phyloP scores from a whole-genome alignment of 2,797 vertebrate genomes.

The Loris lydekkerianus region DNA sequence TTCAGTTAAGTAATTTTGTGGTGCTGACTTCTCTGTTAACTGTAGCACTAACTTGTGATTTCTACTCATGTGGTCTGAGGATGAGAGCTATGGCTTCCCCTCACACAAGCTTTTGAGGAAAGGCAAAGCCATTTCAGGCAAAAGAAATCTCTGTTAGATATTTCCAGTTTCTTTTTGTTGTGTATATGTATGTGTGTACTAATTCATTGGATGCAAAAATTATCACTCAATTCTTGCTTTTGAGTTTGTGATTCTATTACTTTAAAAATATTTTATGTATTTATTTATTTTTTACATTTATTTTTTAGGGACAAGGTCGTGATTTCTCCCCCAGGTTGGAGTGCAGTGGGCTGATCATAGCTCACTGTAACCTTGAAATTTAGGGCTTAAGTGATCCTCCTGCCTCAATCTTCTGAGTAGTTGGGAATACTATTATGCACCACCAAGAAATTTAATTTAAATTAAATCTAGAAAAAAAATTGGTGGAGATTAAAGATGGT shows the following conservation, averaged over 20 bases:
- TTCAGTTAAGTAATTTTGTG: conserved; percentile 80
- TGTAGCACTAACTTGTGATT: conserved; percentile 53
- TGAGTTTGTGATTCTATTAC: not conserved
- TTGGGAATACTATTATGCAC: no score
- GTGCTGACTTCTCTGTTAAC: not conserved
- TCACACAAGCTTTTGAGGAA: conserved; percentile 75
- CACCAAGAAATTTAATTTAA: no score
- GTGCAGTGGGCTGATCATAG: no score
- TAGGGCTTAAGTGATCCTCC: no score
- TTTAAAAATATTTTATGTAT: not conserved
- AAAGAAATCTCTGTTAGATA: not conserved
- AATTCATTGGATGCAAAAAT: not conserved
- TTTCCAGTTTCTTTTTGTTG: not conserved
- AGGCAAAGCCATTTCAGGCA: conserved; percentile 79
- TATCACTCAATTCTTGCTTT: not conserved
- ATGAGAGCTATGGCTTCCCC: conserved; percentile 82
- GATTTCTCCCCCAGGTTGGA: no score
- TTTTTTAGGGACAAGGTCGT: no score
- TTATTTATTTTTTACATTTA: no score
- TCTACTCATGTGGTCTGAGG: conserved; percentile 83
- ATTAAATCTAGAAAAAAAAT: no score
- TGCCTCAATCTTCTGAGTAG: no score
- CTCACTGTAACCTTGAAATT: no score
- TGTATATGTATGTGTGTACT: not conserved
- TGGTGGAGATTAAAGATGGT: no score